phyloP scores from a whole-genome alignment of 1,140 invertebrate genomes.

The Rhopalosiphum padi region DNA sequence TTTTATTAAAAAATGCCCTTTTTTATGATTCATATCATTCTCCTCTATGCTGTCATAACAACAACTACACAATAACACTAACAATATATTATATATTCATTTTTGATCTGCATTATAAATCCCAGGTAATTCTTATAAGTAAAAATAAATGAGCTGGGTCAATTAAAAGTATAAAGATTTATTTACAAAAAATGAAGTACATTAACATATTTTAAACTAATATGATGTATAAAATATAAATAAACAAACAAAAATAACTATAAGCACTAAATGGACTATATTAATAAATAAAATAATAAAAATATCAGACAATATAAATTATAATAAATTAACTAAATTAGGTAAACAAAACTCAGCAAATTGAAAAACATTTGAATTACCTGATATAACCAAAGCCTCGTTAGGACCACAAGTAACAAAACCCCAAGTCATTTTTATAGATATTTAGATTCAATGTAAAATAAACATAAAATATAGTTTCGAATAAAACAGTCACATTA shows the following conservation, averaged over 20 bases:
- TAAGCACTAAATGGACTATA: too few species aligned
- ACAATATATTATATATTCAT: background rate
- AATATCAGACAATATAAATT: background rate
- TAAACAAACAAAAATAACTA: background rate
- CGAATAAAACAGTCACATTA: background rate
- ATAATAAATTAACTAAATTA: background rate
- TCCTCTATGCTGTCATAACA: background rate
- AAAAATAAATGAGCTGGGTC: background rate
- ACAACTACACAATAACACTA: background rate
- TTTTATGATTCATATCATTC: background rate
- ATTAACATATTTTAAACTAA: background rate
- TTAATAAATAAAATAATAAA: too few species aligned
- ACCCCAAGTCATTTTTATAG: constrained; percentile 79
- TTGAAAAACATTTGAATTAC: constrained; percentile 68
- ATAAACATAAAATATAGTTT: background rate
- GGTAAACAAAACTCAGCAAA: background rate
- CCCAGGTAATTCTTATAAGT: background rate
- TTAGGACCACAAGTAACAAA: constrained; percentile 98
- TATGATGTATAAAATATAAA: background rate
- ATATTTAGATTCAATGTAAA: background rate
- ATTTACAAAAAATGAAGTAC: background rate
- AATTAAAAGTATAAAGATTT: background rate
- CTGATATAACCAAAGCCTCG: constrained; percentile 95
- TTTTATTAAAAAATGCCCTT: background rate
- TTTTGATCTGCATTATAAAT: background rate